Evolutionary conservation across 2,888 invertebrate species (phyloP), one percentile per base, ranked within the genome.

Genomic region (Xanthorhoe spadicearia): DNA sequence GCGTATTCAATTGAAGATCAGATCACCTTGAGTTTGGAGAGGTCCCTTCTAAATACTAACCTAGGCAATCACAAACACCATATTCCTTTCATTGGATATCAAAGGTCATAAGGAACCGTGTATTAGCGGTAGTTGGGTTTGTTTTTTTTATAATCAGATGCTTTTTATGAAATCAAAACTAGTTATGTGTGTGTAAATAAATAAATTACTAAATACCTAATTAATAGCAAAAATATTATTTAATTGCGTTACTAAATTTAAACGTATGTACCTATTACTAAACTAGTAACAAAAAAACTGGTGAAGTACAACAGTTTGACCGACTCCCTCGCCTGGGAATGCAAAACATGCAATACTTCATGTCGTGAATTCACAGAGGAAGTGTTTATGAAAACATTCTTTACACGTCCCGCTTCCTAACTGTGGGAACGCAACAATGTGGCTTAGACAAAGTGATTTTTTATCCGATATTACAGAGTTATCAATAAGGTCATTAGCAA

Each of bases 331-430:
- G 54, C 38, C 46, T 53, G 28, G 6, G 15, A 66, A 67, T 63
- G 55, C 59, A 52, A 63, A 55, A 50, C 51, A 49, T 13, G 38
- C 19, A 49, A 35, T 38, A 38, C 13, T 49, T 35, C 28, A 49
- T 65, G 35, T 50, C 52, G 9, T 59, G 19, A 23, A 60, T 59
- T 51, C 19, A 15, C 51, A 46, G 32, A 38, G 60, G 65, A 65
- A 68, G 62, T 62, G 56, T 65, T 65, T 65, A 65, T 60, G 65
- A 65, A 62, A 65, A 68, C 64, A 65, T 59, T 65, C 62, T 60
- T 51, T 51, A 63, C 54, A 38, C 58, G 50, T 46, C 50, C 55
- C 15, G 38, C 48, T 49, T 56, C 32, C 63, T 64, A 64, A 57
- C 57, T 61, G 61, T 68, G 67, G 56, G 64, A 68, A 68, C 52